Evolutionary conservation across 2,888 invertebrate genomes (phyloP).

Genomic region (Acleris laterana): DNA sequence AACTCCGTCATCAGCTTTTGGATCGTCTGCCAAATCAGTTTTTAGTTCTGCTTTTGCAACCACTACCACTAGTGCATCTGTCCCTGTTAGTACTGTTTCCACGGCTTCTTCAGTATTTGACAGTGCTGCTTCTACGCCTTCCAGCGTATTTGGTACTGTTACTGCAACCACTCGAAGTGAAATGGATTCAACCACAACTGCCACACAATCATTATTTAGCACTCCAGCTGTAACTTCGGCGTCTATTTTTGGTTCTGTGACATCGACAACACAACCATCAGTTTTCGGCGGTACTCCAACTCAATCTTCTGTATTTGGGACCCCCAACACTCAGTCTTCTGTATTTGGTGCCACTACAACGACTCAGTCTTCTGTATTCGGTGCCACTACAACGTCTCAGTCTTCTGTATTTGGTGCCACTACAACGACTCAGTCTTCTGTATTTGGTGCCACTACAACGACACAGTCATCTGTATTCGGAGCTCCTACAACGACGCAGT

Average conservation of each 20-base stretch:
- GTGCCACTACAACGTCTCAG: slow-evolving; percentile 45
- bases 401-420: slow-evolving; percentile 47
- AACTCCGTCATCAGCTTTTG: slow-evolving; percentile 49
- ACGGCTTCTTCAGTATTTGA: slow-evolving; percentile 42
- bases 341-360: slow-evolving; percentile 47
- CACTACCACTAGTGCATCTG: slow-evolving; percentile 36
- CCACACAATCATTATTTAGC: slow-evolving; percentile 29
- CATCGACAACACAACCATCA: slow-evolving; percentile 39
- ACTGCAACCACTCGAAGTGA: slow-evolving; percentile 38
- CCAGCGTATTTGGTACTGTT: slow-evolving; percentile 26
- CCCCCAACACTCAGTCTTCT: slow-evolving; percentile 41
- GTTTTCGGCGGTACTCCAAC: slow-evolving; percentile 52
- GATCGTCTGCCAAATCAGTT: slow-evolving; percentile 37
- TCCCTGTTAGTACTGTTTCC: slow-evolving; percentile 34
- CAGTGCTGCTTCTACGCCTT: slow-evolving; percentile 43
- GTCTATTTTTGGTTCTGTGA: slow-evolving; percentile 30
- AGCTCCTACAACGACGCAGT: slow-evolving; percentile 40
- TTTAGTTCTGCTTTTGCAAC: slow-evolving; percentile 37
- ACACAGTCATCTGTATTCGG: slow-evolving; percentile 46
- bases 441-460: slow-evolving; percentile 45
- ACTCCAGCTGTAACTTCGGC: slow-evolving; percentile 25
- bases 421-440: slow-evolving; percentile 46
- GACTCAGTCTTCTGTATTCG: slow-evolving; percentile 47
- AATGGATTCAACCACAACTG: slow-evolving; percentile 39
- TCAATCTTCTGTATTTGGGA: slow-evolving; percentile 41